These are phyloP conservation scores for Pedetes capensis DNA, from an alignment of 2,113 vertebrate genomes.

Conservation along the genomic window DNA sequence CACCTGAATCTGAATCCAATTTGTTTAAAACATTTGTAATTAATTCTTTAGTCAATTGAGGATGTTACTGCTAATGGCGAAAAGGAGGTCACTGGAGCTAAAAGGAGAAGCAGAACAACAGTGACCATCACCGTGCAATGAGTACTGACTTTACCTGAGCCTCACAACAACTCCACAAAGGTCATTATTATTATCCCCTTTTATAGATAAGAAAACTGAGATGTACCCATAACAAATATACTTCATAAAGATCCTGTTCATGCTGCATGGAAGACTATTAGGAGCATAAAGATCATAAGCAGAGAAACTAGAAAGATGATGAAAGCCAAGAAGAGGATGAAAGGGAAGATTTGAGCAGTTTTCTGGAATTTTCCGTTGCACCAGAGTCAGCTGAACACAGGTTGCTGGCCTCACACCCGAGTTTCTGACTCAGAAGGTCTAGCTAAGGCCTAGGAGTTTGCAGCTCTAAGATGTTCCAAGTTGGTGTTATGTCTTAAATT, in stretches of 20 bases:
- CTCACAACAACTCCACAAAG: background rate
- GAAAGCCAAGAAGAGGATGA: background rate
- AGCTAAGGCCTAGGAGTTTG: background rate
- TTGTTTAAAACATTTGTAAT: slow-evolving; percentile 15
- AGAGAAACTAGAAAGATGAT: background rate
- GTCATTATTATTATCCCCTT: background rate
- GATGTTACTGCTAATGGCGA: background rate
- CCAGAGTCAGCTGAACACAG: background rate
- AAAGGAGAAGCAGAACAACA: background rate
- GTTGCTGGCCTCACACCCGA: background rate
- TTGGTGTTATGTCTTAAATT: background rate
- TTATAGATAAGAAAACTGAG: background rate
- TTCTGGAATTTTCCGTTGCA: background rate
- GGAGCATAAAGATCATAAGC: background rate
- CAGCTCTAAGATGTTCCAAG: background rate
- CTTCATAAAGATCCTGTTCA: background rate
- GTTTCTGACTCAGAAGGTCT: background rate
- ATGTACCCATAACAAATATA: background rate
- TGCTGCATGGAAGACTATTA: background rate
- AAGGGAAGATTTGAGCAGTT: background rate
- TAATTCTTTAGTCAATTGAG: background rate
- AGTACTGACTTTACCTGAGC: background rate
- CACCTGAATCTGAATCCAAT: too few species aligned
- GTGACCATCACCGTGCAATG: background rate
- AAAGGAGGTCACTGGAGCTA: background rate